Evolutionary conservation across 2,113 vertebrate species (phyloP).

Genomic region (Anser cygnoides): DNA sequence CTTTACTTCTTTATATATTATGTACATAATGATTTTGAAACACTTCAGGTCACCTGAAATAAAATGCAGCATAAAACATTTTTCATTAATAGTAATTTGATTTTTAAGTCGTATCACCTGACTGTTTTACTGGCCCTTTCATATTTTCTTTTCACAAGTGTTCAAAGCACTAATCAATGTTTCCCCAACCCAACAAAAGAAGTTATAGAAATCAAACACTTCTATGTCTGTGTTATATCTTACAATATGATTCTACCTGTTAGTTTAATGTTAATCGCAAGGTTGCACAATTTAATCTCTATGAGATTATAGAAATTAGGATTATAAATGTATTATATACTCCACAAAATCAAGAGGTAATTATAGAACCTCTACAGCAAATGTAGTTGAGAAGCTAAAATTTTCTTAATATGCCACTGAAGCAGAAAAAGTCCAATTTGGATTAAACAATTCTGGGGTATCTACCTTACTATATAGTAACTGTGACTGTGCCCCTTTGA

Average conservation of each 20-base stretch:
- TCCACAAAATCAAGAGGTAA: neutral
- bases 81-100: neutral
- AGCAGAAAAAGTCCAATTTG: neutral
- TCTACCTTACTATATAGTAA: neutral
- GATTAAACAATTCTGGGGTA: neutral
- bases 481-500: neutral
- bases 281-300: neutral
- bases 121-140: neutral
- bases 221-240: neutral
- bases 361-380: neutral
- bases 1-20: neutral
- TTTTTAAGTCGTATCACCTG: neutral
- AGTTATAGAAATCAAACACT: neutral
- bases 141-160: neutral
- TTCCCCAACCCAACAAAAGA: accelerated
- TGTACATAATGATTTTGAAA: neutral
- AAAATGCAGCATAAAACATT: neutral
- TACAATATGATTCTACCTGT: neutral
- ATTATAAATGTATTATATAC: neutral
- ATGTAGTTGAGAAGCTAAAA: neutral
- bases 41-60: neutral
- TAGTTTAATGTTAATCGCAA: neutral
- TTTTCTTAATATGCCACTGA: neutral
- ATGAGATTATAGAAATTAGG: neutral
- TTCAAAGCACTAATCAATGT: neutral